Percentiles rank a stretch among this genome's conserved stretches.
Conservation (phyloP, 2,888 invertebrate species). For the Camptogramma bilineatum region DNA sequence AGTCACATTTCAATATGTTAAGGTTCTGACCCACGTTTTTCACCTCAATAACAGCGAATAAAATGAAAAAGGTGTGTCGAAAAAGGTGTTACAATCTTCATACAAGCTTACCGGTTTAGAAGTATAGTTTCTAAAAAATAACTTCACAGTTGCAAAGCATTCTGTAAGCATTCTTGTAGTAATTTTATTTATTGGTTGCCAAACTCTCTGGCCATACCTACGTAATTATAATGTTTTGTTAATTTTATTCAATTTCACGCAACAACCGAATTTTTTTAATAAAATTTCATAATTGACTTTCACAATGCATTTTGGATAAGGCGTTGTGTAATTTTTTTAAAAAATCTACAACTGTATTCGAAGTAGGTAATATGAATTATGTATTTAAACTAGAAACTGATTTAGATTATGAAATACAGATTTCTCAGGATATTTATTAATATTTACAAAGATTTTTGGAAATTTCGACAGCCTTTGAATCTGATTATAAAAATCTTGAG, state of each 20-base stretch:
- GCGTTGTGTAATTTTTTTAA: conserved; percentile 31
- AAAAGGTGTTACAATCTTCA: too few species aligned
- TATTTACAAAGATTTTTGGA: not conserved
- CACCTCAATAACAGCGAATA: too few species aligned
- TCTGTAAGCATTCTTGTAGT: not conserved
- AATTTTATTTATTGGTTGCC: conserved; percentile 35
- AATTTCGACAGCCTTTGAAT: not conserved
- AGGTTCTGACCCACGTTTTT: too few species aligned
- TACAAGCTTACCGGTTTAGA: too few species aligned
- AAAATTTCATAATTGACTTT: conserved; percentile 33
- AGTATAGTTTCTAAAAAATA: too few species aligned
- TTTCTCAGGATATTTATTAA: not conserved
- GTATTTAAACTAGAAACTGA: not conserved
- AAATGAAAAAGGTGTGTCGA: too few species aligned
- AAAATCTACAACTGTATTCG: conserved; percentile 5
- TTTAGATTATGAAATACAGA: not conserved
- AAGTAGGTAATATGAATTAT: conserved; percentile 11
- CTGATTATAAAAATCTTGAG: not conserved
- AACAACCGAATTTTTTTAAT: conserved; percentile 38
- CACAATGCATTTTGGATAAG: conserved; percentile 42
- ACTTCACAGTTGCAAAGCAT: not conserved
- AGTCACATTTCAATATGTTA: too few species aligned
- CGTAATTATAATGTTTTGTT: conserved; percentile 29
- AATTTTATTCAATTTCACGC: conserved; percentile 39
- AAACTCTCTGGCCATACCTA: conserved; percentile 31